Base-by-base conservation (phyloP, 2,888 invertebrate genomes). In the Eupithecia inturbata region DNA sequence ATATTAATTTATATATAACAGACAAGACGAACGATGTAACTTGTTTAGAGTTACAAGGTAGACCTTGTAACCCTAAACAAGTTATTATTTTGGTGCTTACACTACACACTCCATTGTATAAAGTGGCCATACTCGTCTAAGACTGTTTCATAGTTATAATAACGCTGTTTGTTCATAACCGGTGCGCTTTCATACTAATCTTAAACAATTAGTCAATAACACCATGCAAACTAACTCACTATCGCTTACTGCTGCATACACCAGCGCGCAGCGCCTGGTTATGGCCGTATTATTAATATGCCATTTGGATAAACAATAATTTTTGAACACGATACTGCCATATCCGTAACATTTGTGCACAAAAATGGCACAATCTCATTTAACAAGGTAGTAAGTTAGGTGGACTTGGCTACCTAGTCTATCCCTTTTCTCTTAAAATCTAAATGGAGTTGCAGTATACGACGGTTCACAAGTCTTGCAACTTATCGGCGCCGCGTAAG, bases 121-220 rank as follows among this genome's bases (percentile, higher is more conserved):
- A 57, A 26, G 14, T 26, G 26, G 1, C 22, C 9, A 57, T 57
- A 57, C 57, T 26, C 10, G 3, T 53, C 53, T 22, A 22, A 0
- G 22, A 26, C 57, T 26, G 22, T 53, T 22, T 53, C 53, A 53
- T 53, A 22, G 53, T 53, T 12, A 57, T 26, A 57, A 4, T 12
- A 49, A 26, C 4, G 26, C 57, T 57, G 26, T 14, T 57, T 26
- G 5, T 57, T 26, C 26, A 62, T 31, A 6, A 62, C 31, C 62
- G 16, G 19, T 31, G 62, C 62, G 62, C 62, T 62, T 62, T 62
- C 62, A 62, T 62, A 62, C 19, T 62, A 62, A 62, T 31, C 62
- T 31, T 31, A 31, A 62, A 19, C 22, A 57, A 26, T 57, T 10
- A 10, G 53, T 53, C 57, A 26, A 26, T 57, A 26, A 57, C 12